phyloP scores from a whole-genome alignment of 2,113 vertebrate genomes.

The Notarius quadriscutis region DNA sequence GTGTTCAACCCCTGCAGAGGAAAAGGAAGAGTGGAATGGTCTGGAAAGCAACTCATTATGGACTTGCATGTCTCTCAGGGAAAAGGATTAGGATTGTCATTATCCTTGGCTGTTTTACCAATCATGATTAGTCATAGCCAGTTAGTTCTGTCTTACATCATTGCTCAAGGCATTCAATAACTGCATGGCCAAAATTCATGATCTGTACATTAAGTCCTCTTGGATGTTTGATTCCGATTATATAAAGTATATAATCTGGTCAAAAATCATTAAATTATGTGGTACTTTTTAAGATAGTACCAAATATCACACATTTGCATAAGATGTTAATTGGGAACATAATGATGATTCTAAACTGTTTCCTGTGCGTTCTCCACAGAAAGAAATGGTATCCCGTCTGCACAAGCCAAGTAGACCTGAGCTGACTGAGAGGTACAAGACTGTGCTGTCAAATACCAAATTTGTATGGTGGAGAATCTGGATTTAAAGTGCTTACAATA shows the following conservation, averaged over 20 bases:
- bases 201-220: background rate
- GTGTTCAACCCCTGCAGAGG: constrained; percentile 10
- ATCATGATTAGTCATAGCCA: background rate
- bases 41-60: constrained; percentile 16
- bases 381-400: constrained; percentile 67
- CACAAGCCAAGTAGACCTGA: constrained; percentile 58
- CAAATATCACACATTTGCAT: background rate
- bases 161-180: background rate
- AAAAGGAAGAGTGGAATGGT: background rate
- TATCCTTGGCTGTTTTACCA: constrained; percentile 7
- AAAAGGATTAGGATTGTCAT: constrained; percentile 36
- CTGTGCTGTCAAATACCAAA: background rate
- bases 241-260: background rate
- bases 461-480: constrained; percentile 1
- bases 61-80: constrained; percentile 37
- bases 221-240: background rate
- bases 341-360: background rate
- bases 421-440: constrained; percentile 41
- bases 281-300: background rate
- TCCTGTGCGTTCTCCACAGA: constrained; percentile 62
- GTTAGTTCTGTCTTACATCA: background rate
- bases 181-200: background rate
- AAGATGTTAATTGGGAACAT: background rate
- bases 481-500: constrained; percentile 33
- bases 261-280: background rate